Evolutionary conservation across 2,888 invertebrate species (phyloP), one percentile per base, ranked within the genome.

Genomic region (Folsomia manolachei): DNA sequence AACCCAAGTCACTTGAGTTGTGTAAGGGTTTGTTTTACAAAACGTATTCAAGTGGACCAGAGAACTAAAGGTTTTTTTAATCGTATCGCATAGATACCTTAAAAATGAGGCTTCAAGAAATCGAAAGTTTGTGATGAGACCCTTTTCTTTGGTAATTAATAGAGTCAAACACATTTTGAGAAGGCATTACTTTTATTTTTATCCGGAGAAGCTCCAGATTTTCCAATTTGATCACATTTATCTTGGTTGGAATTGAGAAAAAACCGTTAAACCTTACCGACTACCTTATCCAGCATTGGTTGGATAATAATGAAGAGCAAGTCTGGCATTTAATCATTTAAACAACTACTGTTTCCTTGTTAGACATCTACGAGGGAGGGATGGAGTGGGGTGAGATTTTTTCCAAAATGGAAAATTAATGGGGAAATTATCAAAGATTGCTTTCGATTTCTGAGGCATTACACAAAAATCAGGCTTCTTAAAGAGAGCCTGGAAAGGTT

Each of bases 181-280:
- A 62, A 62, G 4, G 62, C 62, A 62, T 24, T 62, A 23, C 24
- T 19, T 62, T 24, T 56, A 56, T 56, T 39, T 39, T 39, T 14
- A 39, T 39, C 39, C 14, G 39, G 39, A 14, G 7, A 39, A 9
- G 39, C 4, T 25, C 19, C 62, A 23, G 62, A 62, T 62, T 62
- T 62, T 25, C 25, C 62, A 62, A 62, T 62, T 62, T 25, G 62
- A 62, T 62, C 62, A n/a, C 62, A 62, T 62, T 62, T 62, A 62
- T 62, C 62, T 62, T 39, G n/a, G n/a, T n/a, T 23, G 19, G 19
- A 62, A 62, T 23, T 62, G 62, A 62, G 62, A 62, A 62, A 62
- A 62, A 11, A 1, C 62, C 62, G 62, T 62, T 23, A 62, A 62
- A 60, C n/a, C n/a, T n/a, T n/a, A n/a, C n/a, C n/a, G n/a, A n/a